Conservation (phyloP, 2,888 invertebrate species). For the Orthosia cruda region DNA sequence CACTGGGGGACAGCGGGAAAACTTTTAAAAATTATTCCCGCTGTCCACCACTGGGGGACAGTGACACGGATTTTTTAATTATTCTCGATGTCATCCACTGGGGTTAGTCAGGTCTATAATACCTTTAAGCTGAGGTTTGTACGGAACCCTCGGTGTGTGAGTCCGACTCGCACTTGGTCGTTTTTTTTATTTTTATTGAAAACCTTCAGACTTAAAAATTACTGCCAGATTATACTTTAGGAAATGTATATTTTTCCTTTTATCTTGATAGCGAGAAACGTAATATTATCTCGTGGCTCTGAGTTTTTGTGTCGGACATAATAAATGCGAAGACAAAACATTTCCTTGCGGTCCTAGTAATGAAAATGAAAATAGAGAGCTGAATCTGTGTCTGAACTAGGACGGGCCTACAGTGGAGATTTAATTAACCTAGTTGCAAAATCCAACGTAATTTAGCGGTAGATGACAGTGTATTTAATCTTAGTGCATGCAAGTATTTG, state of each 20-base stretch:
- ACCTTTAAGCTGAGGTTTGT: no score
- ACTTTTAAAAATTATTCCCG: no score
- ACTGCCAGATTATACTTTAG: conserved; percentile 34
- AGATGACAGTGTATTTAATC: not conserved
- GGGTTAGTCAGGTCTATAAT: no score
- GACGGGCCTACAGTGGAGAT: conserved; percentile 14
- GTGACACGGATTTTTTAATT: no score
- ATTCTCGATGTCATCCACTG: no score
- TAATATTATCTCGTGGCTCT: conserved; percentile 42
- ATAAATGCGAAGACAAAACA: conserved; percentile 56
- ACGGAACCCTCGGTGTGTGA: no score
- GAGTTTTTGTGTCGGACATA: conserved; percentile 40
- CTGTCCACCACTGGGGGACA: no score
- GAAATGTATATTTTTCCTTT: conserved; percentile 41
- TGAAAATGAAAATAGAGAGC: conserved; percentile 36
- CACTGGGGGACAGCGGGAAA: no score
- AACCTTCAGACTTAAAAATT: conserved; percentile 23
- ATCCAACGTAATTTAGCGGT: not conserved
- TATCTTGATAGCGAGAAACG: conserved; percentile 41
- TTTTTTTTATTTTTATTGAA: conserved; percentile 29
- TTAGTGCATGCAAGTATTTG: no score
- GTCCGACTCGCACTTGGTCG: no score
- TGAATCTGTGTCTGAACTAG: conserved; percentile 33
- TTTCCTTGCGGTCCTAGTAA: conserved; percentile 37
- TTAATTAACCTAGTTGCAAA: conserved; percentile 48